A percentile compares a stretch with the other conserved stretches of the same genome.
phyloP scores from a whole-genome alignment of 2,113 vertebrate species.

The Symphodus melops region DNA sequence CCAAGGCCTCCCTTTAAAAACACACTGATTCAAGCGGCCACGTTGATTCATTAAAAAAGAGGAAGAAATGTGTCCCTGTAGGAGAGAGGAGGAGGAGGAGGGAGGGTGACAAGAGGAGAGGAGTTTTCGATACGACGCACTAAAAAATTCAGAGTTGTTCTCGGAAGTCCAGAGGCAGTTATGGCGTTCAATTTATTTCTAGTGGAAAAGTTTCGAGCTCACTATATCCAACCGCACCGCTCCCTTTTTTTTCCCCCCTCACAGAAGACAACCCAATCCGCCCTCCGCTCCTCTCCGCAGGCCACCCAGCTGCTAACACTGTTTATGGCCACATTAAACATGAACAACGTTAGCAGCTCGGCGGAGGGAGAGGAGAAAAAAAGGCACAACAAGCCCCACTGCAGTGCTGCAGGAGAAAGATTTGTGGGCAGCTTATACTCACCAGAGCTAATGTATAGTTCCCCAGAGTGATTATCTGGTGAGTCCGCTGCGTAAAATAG shows the following conservation, averaged over 20 bases:
- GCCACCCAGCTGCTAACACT: constrained; percentile 38
- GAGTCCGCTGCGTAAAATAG: constrained; percentile 65
- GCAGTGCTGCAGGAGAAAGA: constrained; percentile 80
- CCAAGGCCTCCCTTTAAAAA: constrained; percentile 10
- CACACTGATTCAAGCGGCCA: constrained; percentile 40
- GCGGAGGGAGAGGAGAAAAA: too few species aligned
- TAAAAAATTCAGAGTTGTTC: constrained; percentile 46
- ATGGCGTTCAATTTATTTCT: constrained; percentile 79
- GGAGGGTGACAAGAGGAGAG: constrained; percentile 13
- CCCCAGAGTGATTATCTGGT: constrained; percentile 35
- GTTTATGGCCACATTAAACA: constrained; percentile 62
- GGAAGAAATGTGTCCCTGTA: constrained; percentile 11
- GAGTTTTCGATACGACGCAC: constrained; percentile 20
- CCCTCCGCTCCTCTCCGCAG: constrained; percentile 34
- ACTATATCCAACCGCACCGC: constrained; percentile 73
- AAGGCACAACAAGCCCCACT: constrained; percentile 69
- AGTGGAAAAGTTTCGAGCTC: constrained; percentile 83
- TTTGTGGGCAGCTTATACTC: constrained; percentile 79
- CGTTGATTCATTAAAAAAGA: constrained; percentile 42
- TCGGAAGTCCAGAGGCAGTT: constrained; percentile 69
- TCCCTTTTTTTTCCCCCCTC: constrained; percentile 70
- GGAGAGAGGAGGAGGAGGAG: constrained; percentile 1
- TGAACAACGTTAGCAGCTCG: constrained; percentile 57
- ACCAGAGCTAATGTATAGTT: constrained; percentile 64
- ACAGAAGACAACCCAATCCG: constrained; percentile 60